Percentiles rank a stretch among this genome's conserved stretches.
These are phyloP conservation scores for Drosophila emarginata DNA, from an alignment of 2,888 invertebrate genomes.

Conservation along the genomic window DNA sequence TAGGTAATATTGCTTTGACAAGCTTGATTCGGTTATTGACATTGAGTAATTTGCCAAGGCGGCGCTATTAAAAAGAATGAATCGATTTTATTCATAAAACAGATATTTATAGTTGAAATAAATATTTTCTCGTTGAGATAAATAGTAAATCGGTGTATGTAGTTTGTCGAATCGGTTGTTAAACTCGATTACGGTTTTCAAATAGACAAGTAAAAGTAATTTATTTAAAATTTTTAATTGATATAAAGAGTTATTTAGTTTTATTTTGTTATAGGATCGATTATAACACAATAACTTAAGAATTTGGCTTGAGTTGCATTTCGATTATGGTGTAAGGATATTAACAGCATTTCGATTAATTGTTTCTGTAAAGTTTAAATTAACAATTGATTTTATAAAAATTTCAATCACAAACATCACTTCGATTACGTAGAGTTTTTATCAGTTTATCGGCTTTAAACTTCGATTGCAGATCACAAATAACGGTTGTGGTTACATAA, in stretches of 20 bases:
- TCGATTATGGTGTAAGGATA: not conserved
- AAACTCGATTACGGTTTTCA: too few species aligned
- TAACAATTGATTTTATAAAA: not conserved
- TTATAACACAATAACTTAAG: too few species aligned
- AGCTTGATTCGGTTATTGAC: not conserved
- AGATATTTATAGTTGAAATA: not conserved
- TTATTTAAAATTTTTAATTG: too few species aligned
- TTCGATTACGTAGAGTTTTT: not conserved
- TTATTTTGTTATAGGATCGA: too few species aligned
- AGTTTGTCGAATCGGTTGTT: not conserved
- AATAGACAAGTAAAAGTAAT: too few species aligned
- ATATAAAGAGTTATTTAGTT: not conserved
- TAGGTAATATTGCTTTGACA: not conserved
- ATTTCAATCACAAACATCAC: not conserved
- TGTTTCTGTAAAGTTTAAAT: too few species aligned
- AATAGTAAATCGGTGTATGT: not conserved
- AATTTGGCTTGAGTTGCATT: not conserved
- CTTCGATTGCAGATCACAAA: too few species aligned
- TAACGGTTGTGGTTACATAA: not conserved
- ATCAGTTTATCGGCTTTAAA: not conserved
- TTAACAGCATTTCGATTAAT: too few species aligned
- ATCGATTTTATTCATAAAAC: not conserved
- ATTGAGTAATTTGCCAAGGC: not conserved
- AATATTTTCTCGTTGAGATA: too few species aligned
- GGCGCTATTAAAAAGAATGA: not conserved